Evolutionary conservation across 1,140 invertebrate genomes (phyloP), one percentile per base, ranked within the genome.

Genomic region (Andricus grossulariae): DNA sequence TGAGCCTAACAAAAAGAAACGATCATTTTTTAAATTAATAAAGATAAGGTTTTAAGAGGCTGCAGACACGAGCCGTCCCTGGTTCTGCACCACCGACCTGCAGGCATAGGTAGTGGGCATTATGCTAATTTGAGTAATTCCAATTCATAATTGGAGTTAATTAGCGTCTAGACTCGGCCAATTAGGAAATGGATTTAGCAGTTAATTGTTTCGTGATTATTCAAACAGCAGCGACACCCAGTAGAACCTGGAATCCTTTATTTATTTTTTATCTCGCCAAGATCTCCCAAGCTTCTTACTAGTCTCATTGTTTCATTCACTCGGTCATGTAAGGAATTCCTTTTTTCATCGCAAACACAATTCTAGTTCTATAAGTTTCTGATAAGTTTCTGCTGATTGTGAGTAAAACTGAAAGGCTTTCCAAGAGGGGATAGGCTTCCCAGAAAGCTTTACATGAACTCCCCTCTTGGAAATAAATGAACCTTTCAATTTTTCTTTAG

Each of bases 101-200:
- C 57, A 60, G 54, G 18, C 18, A 21, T 19, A 60, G 54, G 21
- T n/a, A 21, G 54, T 55, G 54, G 57, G 21, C 25, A 66, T 13
- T 12, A 39, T 39, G 60, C 60, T 66, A 39, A 66, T 66, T 66
- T 66, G 32, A 66, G 39, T 66, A 39, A 66, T 66, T 66, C 32
- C 39, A 66, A 45, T 66, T 39, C 60, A 66, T 79, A 82, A 86
- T 83, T 77, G 54, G 60, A 77, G 70, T 78, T 84, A 86, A 86
- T 81, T 78, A 82, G 49, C 78, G 81, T 82, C 82, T 80, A 82
- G 76, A 82, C 80, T 76, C 39, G 15, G 66, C 16, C 83, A 85
- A 87, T 81, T 83, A 85, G 80, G 74, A 83, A 86, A 83, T 82
- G 81, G 85, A 85, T 85, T 77, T 72, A 76, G 54, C 73, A 77